Conservation (phyloP, 2,888 invertebrate genomes). For the Malachius bipustulatus region DNA sequence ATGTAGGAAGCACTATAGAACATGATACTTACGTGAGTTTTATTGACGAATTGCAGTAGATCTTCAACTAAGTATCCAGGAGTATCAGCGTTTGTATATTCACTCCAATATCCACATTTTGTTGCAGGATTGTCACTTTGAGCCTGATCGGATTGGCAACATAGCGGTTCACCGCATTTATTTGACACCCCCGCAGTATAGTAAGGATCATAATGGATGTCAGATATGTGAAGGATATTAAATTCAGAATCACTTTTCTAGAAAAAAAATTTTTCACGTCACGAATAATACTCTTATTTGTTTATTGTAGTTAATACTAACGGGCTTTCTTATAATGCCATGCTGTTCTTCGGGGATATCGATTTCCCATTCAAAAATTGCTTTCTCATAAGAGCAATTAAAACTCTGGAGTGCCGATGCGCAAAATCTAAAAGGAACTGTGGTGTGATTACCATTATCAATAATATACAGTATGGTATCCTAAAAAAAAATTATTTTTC, state of each 20-base stretch:
- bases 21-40: no score
- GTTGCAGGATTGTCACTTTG: background rate
- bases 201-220: background rate
- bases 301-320: background rate
- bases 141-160: background rate
- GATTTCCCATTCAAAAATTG: background rate
- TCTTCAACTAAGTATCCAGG: background rate
- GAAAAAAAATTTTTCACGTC: background rate
- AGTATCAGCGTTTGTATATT: background rate
- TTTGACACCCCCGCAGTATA: background rate
- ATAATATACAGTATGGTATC: background rate
- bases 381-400: background rate
- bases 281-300: background rate
- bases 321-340: background rate
- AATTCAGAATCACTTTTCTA: background rate
- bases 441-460: background rate
- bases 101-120: conserved; percentile 1
- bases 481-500: no score
- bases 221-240: background rate
- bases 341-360: background rate
- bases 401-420: background rate
- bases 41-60: background rate
- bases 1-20: no score
- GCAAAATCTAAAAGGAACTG: background rate
- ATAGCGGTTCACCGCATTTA: conserved; percentile 1